phyloP scores from a whole-genome alignment of 2,888 invertebrate genomes.

The Eupithecia vulgata region DNA sequence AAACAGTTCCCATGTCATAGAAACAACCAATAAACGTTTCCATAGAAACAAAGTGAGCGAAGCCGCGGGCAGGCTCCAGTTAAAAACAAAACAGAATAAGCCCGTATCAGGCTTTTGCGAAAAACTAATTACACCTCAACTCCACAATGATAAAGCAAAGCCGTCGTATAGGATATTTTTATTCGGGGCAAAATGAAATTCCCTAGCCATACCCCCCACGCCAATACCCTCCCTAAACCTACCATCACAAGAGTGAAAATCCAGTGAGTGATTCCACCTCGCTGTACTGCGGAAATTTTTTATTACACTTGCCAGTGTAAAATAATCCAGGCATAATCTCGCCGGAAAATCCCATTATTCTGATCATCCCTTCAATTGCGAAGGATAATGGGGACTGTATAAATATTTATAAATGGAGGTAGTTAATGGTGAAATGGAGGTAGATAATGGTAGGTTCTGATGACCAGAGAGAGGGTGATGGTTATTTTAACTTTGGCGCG shows the following conservation, averaged over 20 bases:
- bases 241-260: not conserved
- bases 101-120: slow-evolving; percentile 62
- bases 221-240: slow-evolving; percentile 45
- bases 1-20: too few species aligned
- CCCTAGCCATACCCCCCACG: slow-evolving; percentile 43
- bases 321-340: slow-evolving; percentile 83
- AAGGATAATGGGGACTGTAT: slow-evolving; percentile 37
- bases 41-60: too few species aligned
- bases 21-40: too few species aligned
- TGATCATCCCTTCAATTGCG: slow-evolving; percentile 72
- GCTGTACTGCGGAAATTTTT: slow-evolving; percentile 64
- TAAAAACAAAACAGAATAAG: slow-evolving; percentile 60
- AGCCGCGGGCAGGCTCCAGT: too few species aligned
- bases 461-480: not conserved
- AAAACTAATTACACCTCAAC: slow-evolving; percentile 81
- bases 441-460: not conserved
- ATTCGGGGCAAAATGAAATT: slow-evolving; percentile 82
- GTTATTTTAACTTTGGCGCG: not conserved
- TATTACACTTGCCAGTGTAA: slow-evolving; percentile 70
- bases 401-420: slow-evolving; percentile 28
- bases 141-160: slow-evolving; percentile 84
- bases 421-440: slow-evolving; percentile 6
- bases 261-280: slow-evolving; percentile 18
- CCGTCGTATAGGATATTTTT: slow-evolving; percentile 82
- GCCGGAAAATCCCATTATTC: slow-evolving; percentile 81